Evolutionary conservation across 2,113 vertebrate genomes (phyloP).

Genomic region (Calypte anna): DNA sequence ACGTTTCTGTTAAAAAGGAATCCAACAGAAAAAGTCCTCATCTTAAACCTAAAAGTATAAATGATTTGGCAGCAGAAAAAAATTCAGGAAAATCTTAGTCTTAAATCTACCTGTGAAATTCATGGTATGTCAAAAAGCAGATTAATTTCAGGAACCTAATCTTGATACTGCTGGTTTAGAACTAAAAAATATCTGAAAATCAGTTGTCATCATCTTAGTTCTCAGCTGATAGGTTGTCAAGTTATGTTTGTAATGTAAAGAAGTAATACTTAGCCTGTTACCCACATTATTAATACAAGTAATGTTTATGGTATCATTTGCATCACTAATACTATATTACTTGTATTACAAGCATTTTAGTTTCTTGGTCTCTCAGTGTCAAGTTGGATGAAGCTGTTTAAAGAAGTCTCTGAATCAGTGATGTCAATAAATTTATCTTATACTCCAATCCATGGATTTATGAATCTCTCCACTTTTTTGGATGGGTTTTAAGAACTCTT

Average conservation of each 20-base stretch:
- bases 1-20: background rate
- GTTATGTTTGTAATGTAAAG: background rate
- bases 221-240: background rate
- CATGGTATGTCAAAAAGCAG: background rate
- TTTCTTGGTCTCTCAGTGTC: background rate
- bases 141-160: background rate
- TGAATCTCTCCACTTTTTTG: background rate
- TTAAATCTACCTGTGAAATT: background rate
- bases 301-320: background rate
- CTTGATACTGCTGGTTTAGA: too few relatives aligned
- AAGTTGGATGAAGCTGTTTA: background rate
- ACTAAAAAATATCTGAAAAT: background rate
- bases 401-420: background rate
- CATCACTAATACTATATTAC: background rate
- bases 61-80: too few relatives aligned
- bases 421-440: background rate
- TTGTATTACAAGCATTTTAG: background rate
- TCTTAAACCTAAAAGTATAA: too few relatives aligned
- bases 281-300: background rate
- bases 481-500: background rate
- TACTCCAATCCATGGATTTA: background rate
- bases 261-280: background rate
- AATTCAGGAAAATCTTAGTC: background rate
- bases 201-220: background rate
- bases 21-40: too few relatives aligned